A percentile compares a stretch with the other conserved stretches of the same genome.
These are phyloP conservation scores for Donacobius atricapilla DNA, from an alignment of 2,113 vertebrate species.

Conservation along the genomic window DNA sequence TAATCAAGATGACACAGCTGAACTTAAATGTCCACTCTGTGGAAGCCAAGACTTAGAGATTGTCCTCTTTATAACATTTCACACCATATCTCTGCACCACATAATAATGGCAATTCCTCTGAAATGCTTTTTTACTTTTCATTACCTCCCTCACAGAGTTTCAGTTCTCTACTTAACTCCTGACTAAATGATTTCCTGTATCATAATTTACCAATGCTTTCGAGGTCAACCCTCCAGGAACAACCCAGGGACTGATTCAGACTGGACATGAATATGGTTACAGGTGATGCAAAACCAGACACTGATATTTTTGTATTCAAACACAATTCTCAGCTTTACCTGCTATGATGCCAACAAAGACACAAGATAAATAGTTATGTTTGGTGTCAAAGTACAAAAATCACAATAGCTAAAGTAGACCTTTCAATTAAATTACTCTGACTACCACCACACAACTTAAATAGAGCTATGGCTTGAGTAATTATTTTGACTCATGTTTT, in stretches of 20 bases:
- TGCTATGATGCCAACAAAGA: neutral
- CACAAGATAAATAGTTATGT: neutral
- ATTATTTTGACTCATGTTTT: neutral
- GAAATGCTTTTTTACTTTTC: conserved; percentile 46
- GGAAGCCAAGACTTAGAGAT: conserved; percentile 45
- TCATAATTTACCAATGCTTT: conserved; percentile 12
- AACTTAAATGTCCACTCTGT: conserved; percentile 13
- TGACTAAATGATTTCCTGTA: conserved; percentile 10
- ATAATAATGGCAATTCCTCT: neutral
- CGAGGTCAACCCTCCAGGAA: conserved; percentile 8
- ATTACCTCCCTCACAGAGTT: conserved; percentile 36
- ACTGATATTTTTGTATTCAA: neutral
- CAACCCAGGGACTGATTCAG: neutral
- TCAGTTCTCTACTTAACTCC: conserved; percentile 45
- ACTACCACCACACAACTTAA: neutral
- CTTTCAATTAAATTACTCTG: neutral
- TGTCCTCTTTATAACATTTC: conserved; percentile 50
- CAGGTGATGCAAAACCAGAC: neutral
- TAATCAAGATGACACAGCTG: conserved; percentile 37
- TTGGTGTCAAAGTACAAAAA: neutral
- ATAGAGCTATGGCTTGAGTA: neutral
- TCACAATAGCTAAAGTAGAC: neutral
- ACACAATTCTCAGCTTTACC: neutral
- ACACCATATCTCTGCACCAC: neutral
- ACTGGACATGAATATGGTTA: neutral